These are phyloP conservation scores for Tolypeutes matacus DNA, from an alignment of 2,797 vertebrate species.

Conservation along the genomic window DNA sequence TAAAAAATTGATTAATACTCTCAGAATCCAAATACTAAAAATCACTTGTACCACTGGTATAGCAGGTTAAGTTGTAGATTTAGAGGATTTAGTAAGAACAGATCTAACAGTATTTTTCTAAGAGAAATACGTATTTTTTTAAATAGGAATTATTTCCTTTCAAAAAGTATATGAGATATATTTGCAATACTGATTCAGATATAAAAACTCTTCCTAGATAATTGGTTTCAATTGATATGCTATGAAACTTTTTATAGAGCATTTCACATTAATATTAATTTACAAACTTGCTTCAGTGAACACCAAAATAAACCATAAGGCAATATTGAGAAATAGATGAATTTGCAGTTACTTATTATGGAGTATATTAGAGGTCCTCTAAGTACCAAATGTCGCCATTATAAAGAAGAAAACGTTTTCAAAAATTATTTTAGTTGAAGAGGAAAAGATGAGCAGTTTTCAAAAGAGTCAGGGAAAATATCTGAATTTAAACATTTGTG, in stretches of 20 bases:
- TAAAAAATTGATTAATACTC: slow-evolving; percentile 70
- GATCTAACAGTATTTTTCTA: slow-evolving; percentile 54
- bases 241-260: slow-evolving; percentile 72
- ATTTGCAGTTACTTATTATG: slow-evolving; percentile 50
- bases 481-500: slow-evolving; percentile 62
- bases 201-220: slow-evolving; percentile 71
- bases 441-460: background rate
- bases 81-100: slow-evolving; percentile 51
- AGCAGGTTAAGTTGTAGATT: slow-evolving; percentile 33
- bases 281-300: slow-evolving; percentile 72
- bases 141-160: slow-evolving; percentile 64
- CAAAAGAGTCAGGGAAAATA: slow-evolving; percentile 59
- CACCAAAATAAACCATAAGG: slow-evolving; percentile 70
- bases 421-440: slow-evolving; percentile 68
- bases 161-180: slow-evolving; percentile 65
- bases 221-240: slow-evolving; percentile 66
- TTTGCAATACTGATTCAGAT: slow-evolving; percentile 61
- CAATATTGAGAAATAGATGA: slow-evolving; percentile 65
- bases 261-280: slow-evolving; percentile 77
- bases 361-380: slow-evolving; percentile 8
- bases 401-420: slow-evolving; percentile 54
- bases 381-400: background rate
- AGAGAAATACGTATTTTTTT: slow-evolving; percentile 54
- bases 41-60: background rate
- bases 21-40: slow-evolving; percentile 73